Base-by-base conservation (phyloP, 64 coral and sea anemone genomes). In the Anthopleura sola region DNA sequence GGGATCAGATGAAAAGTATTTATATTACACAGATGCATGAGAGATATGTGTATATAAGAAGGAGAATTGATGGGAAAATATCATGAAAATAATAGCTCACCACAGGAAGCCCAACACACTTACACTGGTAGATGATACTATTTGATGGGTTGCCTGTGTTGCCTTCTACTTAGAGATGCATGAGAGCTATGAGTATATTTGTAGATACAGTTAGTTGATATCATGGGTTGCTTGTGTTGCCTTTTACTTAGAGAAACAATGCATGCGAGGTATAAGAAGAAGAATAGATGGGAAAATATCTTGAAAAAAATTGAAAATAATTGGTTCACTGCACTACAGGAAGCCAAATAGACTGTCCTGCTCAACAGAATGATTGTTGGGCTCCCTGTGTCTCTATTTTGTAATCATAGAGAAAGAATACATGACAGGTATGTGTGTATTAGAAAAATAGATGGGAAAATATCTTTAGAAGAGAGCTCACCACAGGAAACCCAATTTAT, bases 41-140 rank as follows among this genome's bases (percentile, higher is more conserved):
- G 10, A 56, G 82, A 33, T 83, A 83, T 60, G 82, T 83, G 2
- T 83, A 83, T 28, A 83, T 83, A 2, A 83, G 82, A 19, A 83
- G n/a, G 21, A 4, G 82, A 33, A 83, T 83, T 36, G 82, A 83
- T 83, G 82, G 82, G 0, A 83, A 57, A 83, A 20, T 83, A 34
- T 54, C 17, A 1, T 56, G 33, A 77, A 39, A 77, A 77, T 15
- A 12, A 14, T 14, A 62, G 4, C n/a, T n/a, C 8, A 26, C 2
- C 58, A 62, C 58, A 62, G 58, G 58, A 23, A 62, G 58, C 58
- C 58, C 58, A 62, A 26, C 3, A 62, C 18, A n/a, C n/a, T n/a
- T n/a, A n/a, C n/a, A n/a, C n/a, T n/a, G n/a, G n/a, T n/a, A n/a
- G n/a, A n/a, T n/a, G n/a, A n/a, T n/a, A n/a, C n/a, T n/a, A n/a